Percentiles rank a stretch among this genome's conserved stretches.
Conservation (phyloP, 2,113 vertebrate genomes). For the Urocolius indicus region DNA sequence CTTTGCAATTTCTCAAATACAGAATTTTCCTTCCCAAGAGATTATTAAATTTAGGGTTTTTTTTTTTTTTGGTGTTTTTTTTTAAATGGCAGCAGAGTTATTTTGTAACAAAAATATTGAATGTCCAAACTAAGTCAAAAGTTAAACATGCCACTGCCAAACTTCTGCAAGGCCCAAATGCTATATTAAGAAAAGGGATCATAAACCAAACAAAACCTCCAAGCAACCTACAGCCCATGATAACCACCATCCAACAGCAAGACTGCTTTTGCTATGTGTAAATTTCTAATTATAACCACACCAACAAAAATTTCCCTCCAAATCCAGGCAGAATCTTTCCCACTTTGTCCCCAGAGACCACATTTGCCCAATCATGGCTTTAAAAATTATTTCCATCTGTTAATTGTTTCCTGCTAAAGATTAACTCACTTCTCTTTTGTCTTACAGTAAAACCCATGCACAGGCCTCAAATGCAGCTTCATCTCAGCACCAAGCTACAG, state of each 20-base stretch:
- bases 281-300: constrained; percentile 56
- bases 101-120: constrained; percentile 35
- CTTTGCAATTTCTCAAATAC: constrained; percentile 44
- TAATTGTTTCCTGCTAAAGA: constrained; percentile 49
- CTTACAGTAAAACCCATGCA: background rate
- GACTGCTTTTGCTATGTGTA: background rate
- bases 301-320: background rate
- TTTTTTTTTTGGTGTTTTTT: background rate
- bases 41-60: background rate
- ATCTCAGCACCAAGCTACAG: background rate
- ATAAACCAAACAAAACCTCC: constrained; percentile 41
- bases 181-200: constrained; percentile 59
- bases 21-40: constrained; percentile 47
- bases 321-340: constrained; percentile 32
- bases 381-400: constrained; percentile 40
- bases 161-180: background rate
- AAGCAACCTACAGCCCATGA: background rate
- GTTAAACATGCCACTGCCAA: constrained; percentile 13
- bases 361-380: background rate
- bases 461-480: background rate
- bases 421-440: background rate
- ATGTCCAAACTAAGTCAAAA: constrained; percentile 58
- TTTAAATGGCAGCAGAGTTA: background rate
- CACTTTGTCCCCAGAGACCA: constrained; percentile 1
- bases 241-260: background rate